Base-by-base conservation (phyloP, 2,113 vertebrate genomes). In the Lophochroa leadbeateri region DNA sequence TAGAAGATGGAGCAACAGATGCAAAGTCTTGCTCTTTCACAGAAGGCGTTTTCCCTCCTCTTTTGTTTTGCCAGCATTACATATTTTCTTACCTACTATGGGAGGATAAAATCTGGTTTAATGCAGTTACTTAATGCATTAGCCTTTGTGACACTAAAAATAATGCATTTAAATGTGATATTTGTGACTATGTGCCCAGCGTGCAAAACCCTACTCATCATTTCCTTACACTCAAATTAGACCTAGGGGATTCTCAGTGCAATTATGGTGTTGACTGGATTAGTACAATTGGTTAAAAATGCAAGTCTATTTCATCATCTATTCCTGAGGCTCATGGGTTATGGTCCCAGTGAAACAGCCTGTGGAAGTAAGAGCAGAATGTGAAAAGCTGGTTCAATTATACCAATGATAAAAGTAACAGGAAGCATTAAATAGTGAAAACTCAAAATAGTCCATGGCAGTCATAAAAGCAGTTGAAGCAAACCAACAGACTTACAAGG, bases 91-190 rank as follows among this genome's bases (percentile, higher is more conserved):
- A 83, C 15, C 43, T 91, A 39, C 39, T 43, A 44, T 5, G 27
- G 24, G 24, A 94, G 84, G 39, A 86, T 64, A 86, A 86, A 68
- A 75, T 67, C 43, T 92, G 25, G 1, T 57, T 65, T 89, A 76
- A 61, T 86, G 64, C 41, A 81, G 50, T 85, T 84, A 81, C 64
- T 81, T 93, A 88, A 70, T 15, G 65, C 1, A 2, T 49, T 80
- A 88, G 49, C 50, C 76, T 88, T 79, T 63, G 61, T 65, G 84
- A 60, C 80, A 86, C 74, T 76, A 89, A 91, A 94, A 84, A 72
- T 61, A 89, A 95, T 95, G 83, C 89, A 91, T 96, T 97, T 96
- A 91, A 92, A 94, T 95, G 86, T 89, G 52, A 41, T 92, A 90
- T 94, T 95, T 96, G 78, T 76, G 84, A 91, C 86, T 86, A 17